Evolutionary conservation across 2,113 vertebrate genomes (phyloP), one percentile per base, ranked within the genome.

Genomic region (Pavo muticus): DNA sequence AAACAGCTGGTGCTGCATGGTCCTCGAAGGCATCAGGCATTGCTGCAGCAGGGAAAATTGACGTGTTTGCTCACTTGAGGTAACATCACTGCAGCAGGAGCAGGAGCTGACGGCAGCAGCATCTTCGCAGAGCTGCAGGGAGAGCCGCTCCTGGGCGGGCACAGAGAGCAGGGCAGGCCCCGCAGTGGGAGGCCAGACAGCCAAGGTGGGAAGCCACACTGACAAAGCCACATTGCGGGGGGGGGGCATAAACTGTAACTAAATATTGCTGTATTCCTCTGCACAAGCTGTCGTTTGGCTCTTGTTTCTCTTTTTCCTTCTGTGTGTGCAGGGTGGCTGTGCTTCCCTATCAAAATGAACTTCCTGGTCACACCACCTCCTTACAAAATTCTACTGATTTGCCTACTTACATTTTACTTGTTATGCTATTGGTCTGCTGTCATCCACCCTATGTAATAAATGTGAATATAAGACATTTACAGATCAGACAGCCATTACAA

Each of bases 31-130:
- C 61, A 52, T 63, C 63, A 42, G 48, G 61, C 21, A 24, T 20
- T 57, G 30, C 44, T 52, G 1, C 0, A 23, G 57, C 0, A 0
- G 50, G 37, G 18, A 57, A 69, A 65, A 88, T n/a, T 40, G 45
- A 54, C 7, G 11, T 1, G 3, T 29, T 54, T 83, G 24, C 40
- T 63, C 87, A 59, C 1, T 0, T 8, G 72, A 80, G n/a, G 1
- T 2, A 90, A 68, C 1, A 1, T 19, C 47, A 23, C 69, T 56
- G 67, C 4, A 37, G 40, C 10, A 35, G 44, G 65, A 84, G 56
- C 48, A 70, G 56, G 45, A 73, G 47, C 47, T 57, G 56, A 32
- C 2, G 4, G 27, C 64, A 90, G 72, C 56, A 67, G 42, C 21
- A 68, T 19, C 37, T 61, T 57, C n/a, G 40, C 80, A 10, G 9